A percentile compares a stretch with the other conserved stretches of the same genome.
phyloP scores from a whole-genome alignment of 2,797 vertebrate genomes.

The Enteromius paludinosus region DNA sequence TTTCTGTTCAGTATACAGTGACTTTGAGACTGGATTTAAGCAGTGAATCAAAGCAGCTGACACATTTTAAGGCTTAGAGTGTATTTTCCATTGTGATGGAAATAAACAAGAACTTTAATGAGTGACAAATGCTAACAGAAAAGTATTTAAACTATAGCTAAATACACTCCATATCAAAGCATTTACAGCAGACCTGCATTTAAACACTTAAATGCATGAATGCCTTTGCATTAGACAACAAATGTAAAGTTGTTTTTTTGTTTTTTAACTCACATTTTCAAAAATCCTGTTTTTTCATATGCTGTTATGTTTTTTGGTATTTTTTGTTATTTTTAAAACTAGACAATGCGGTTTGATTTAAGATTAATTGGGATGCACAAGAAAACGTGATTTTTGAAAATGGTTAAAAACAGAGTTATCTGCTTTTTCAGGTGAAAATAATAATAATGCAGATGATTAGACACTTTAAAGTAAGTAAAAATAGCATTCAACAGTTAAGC shows the following conservation, averaged over 20 bases:
- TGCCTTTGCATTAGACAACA: constrained; percentile 6
- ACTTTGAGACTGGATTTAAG: neutral
- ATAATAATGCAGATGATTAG: too few relatives aligned
- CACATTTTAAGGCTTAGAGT: neutral
- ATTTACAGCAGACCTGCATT: neutral
- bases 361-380: too few relatives aligned
- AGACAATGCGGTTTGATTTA: too few relatives aligned
- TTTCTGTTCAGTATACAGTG: neutral
- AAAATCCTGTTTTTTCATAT: too few relatives aligned
- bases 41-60: neutral
- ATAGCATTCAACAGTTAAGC: neutral
- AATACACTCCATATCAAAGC: constrained; percentile 2
- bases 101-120: constrained; percentile 21
- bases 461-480: too few relatives aligned
- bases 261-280: too few relatives aligned
- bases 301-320: too few relatives aligned
- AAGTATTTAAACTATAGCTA: neutral
- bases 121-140: constrained; percentile 23
- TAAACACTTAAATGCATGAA: neutral
- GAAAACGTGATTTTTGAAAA: too few relatives aligned
- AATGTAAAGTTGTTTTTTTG: neutral
- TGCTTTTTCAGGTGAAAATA: too few relatives aligned
- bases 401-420: too few relatives aligned
- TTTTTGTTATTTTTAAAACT: too few relatives aligned
- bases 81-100: constrained; percentile 9